Percentiles rank a stretch among this genome's conserved stretches.
Conservation (phyloP, 2,113 vertebrate species). For the Stigmatopora argus region DNA sequence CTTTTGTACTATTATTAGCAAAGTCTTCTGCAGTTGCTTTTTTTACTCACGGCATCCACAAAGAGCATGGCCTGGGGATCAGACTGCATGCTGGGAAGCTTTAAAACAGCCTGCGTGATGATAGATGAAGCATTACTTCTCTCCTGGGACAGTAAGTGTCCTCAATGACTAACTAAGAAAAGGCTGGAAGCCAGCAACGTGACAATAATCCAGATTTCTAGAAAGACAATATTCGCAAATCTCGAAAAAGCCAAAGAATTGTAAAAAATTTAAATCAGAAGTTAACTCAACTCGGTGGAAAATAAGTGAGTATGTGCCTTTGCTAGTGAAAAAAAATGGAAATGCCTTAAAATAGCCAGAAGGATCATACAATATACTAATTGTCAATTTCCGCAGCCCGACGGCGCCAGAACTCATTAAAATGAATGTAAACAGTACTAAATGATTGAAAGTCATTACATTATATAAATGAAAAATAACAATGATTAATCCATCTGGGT, state of each 20-base stretch:
- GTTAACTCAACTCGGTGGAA: not conserved
- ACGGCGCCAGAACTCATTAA: not conserved
- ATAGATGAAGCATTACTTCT: constrained; percentile 52
- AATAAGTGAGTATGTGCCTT: not conserved
- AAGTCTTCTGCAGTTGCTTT: constrained; percentile 51
- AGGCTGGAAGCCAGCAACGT: constrained; percentile 13
- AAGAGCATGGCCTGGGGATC: constrained; percentile 44
- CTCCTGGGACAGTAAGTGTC: constrained; percentile 49
- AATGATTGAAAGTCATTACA: not conserved
- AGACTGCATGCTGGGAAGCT: constrained; percentile 35
- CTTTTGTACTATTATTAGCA: constrained; percentile 65
- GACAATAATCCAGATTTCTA: constrained; percentile 1
- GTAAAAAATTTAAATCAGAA: not conserved
- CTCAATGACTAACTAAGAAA: constrained; percentile 43
- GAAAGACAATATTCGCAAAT: no score
- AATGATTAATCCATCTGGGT: not conserved
- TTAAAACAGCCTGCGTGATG: constrained; percentile 37
- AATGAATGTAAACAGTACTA: not conserved
- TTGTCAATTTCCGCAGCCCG: no score
- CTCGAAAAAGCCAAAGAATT: not conserved
- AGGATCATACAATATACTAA: not conserved
- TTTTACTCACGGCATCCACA: constrained; percentile 38
- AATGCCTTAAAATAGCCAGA: not conserved
- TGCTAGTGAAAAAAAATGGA: no score
- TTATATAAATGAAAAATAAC: not conserved